Percentiles rank a stretch among this genome's conserved stretches.
phyloP scores from a whole-genome alignment of 2,797 vertebrate genomes.

The Danionella dracula region DNA sequence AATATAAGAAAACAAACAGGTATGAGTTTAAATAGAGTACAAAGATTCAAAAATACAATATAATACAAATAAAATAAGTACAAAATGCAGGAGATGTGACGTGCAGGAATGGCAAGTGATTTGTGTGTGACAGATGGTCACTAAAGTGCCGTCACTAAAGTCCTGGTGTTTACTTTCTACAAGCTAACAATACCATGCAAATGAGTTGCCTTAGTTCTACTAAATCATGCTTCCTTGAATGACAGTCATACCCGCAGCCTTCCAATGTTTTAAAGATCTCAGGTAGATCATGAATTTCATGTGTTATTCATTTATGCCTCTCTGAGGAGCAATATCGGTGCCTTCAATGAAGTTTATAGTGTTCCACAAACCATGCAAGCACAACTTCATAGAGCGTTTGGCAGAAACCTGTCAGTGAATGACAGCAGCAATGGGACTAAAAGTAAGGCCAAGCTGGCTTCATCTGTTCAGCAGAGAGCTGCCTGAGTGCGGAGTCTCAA shows the following conservation, averaged over 20 bases:
- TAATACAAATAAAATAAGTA: no score
- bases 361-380: slow-evolving; percentile 41
- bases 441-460: slow-evolving; percentile 14
- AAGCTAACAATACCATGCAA: neutral
- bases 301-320: slow-evolving; percentile 30
- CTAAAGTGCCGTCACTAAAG: no score
- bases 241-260: neutral
- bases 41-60: no score
- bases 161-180: no score
- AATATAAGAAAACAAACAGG: no score
- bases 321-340: slow-evolving; percentile 42
- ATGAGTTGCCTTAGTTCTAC: neutral
- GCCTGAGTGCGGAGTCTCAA: neutral
- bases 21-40: no score
- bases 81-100: no score
- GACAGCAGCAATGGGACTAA: slow-evolving; percentile 14
- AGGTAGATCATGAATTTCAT: slow-evolving; percentile 4
- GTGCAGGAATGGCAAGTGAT: no score
- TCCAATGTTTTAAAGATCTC: neutral
- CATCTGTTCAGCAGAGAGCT: neutral
- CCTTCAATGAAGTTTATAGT: slow-evolving; percentile 49
- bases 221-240: neutral
- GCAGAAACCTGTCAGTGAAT: slow-evolving; percentile 44
- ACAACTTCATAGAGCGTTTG: slow-evolving; percentile 35
- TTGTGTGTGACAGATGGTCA: no score